phyloP scores from a whole-genome alignment of 1,140 invertebrate species.

The Trichogramma pretiosum region DNA sequence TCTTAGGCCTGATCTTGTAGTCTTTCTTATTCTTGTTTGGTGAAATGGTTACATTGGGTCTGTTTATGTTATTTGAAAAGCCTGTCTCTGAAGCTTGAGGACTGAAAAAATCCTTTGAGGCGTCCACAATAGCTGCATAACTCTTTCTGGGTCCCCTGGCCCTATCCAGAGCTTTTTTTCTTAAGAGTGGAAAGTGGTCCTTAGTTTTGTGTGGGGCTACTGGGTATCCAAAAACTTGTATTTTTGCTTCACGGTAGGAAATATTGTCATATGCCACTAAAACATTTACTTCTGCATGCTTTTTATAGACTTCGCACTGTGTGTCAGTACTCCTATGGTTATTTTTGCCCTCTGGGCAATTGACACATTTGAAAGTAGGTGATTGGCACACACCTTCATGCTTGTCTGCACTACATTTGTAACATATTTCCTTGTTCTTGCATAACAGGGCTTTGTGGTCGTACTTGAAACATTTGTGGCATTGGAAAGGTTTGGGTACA shows the following conservation, averaged over 20 bases:
- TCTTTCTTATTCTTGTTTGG: too few species aligned
- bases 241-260: not conserved
- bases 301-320: not conserved
- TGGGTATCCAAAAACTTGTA: not conserved
- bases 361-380: not conserved
- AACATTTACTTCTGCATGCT: not conserved
- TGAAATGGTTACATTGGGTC: too few species aligned
- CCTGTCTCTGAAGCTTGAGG: too few species aligned
- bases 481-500: slow-evolving; percentile 14
- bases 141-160: too few species aligned
- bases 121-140: too few species aligned
- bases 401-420: slow-evolving; percentile 7
- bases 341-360: not conserved
- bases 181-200: not conserved
- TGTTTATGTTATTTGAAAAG: too few species aligned
- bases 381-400: not conserved
- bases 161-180: not conserved
- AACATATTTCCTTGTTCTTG: slow-evolving; percentile 7
- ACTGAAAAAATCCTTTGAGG: too few species aligned
- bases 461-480: slow-evolving; percentile 15
- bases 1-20: too few species aligned
- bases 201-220: not conserved
- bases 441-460: slow-evolving; percentile 12
- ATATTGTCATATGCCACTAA: not conserved
- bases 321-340: not conserved